Conservation (phyloP, 2,888 invertebrate genomes). For the Periphyllus acericola region DNA sequence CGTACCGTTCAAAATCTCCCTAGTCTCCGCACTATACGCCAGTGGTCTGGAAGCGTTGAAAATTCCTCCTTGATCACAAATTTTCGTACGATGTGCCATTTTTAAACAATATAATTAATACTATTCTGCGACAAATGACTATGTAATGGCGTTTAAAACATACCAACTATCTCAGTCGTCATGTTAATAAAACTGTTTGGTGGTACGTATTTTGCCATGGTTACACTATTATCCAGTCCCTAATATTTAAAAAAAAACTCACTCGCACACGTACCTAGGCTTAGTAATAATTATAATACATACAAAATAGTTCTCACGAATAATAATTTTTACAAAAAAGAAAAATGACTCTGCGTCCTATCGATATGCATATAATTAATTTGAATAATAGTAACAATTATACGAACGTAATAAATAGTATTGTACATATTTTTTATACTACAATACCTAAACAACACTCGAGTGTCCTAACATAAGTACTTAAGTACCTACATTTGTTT, state of each 20-base stretch:
- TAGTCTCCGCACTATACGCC: conserved; percentile 34
- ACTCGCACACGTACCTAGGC: no score
- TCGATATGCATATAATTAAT: background rate
- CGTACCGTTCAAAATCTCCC: conserved; percentile 25
- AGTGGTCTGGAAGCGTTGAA: conserved; percentile 35
- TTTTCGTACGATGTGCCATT: conserved; percentile 52
- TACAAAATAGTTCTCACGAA: background rate
- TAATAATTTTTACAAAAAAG: background rate
- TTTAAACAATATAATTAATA: background rate
- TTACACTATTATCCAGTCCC: background rate
- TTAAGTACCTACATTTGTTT: no score
- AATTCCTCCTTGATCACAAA: conserved; percentile 44
- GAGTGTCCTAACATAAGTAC: no score
- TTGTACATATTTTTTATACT: no score
- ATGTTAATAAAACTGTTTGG: conserved; percentile 9
- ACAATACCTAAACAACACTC: no score
- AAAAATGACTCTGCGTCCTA: background rate
- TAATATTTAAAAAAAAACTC: background rate
- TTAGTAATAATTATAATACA: no score
- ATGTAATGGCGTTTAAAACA: no score
- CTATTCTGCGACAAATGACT: background rate
- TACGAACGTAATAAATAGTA: background rate
- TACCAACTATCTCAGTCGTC: background rate
- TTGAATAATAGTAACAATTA: background rate
- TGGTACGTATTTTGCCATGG: conserved; percentile 17